These are phyloP conservation scores for Argyrosomus regius DNA, from an alignment of 2,797 vertebrate species.

Conservation along the genomic window DNA sequence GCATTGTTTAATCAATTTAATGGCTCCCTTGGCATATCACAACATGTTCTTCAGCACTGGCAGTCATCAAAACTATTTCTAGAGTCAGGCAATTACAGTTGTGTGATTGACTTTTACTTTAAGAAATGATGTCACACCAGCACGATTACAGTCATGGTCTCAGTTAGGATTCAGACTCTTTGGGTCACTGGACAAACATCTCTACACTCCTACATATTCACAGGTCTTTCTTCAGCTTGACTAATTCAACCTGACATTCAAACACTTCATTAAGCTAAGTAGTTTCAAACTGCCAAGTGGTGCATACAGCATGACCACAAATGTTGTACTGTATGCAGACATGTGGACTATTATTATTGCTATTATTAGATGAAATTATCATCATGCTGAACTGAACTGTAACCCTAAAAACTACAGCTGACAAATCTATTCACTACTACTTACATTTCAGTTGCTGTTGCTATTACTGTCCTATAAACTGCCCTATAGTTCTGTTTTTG, in stretches of 20 bases:
- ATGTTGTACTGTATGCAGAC: neutral
- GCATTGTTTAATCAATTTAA: too few species aligned
- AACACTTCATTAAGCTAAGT: constrained; percentile 18
- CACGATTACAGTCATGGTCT: neutral
- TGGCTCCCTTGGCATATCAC: too few species aligned
- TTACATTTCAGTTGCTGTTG: neutral
- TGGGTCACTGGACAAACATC: neutral
- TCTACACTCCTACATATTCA: neutral
- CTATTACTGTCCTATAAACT: neutral
- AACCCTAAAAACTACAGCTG: neutral
- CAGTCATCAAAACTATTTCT: too few species aligned
- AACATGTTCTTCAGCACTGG: too few species aligned
- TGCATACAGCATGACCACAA: constrained; percentile 19
- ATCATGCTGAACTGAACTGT: neutral
- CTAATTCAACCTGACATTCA: constrained; percentile 23
- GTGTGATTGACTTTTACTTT: too few species aligned
- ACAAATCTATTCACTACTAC: neutral
- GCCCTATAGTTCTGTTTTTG: neutral
- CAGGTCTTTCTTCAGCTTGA: constrained; percentile 24
- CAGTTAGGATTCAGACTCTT: neutral
- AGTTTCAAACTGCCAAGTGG: neutral
- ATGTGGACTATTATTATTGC: neutral
- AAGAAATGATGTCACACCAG: neutral
- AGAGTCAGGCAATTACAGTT: too few species aligned
- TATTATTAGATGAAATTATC: neutral